phyloP scores from a whole-genome alignment of 2,113 vertebrate species.

The Sminthopsis crassicaudata region DNA sequence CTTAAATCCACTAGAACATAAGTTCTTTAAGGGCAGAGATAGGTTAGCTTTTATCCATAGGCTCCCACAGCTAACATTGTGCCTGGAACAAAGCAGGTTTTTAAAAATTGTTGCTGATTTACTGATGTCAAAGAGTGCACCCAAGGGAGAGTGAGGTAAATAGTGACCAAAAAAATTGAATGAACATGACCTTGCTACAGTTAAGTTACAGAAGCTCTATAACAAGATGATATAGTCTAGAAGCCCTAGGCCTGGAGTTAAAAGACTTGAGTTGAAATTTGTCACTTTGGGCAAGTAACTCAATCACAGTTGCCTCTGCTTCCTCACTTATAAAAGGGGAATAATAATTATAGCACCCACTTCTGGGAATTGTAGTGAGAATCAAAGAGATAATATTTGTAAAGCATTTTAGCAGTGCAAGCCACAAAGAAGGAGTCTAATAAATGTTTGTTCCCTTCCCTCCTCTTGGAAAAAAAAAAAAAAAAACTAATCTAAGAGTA shows the following conservation, averaged over 20 bases:
- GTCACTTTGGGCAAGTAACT: not conserved
- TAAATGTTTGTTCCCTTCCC: not conserved
- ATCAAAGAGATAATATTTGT: not conserved
- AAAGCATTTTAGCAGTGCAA: not conserved
- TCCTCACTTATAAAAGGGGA: not conserved
- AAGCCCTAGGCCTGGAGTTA: not conserved
- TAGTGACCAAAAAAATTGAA: not conserved
- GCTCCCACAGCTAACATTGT: not conserved
- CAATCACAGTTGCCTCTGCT: not conserved
- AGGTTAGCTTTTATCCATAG: not conserved
- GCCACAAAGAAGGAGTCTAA: not conserved
- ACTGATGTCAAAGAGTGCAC: not conserved
- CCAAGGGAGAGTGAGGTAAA: not conserved
- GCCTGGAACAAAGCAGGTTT: not conserved
- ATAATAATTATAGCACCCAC: not conserved
- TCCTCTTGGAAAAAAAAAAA: not conserved
- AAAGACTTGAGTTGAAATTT: not conserved
- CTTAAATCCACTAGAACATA: no score
- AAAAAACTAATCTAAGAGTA: not conserved
- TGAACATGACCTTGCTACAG: not conserved
- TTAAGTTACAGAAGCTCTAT: not conserved
- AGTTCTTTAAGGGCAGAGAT: not conserved
- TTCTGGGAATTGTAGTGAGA: not conserved
- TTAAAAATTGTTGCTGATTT: not conserved
- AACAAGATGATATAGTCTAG: not conserved